phyloP scores from a whole-genome alignment of 2,888 invertebrate genomes.

The Noctua janthina region DNA sequence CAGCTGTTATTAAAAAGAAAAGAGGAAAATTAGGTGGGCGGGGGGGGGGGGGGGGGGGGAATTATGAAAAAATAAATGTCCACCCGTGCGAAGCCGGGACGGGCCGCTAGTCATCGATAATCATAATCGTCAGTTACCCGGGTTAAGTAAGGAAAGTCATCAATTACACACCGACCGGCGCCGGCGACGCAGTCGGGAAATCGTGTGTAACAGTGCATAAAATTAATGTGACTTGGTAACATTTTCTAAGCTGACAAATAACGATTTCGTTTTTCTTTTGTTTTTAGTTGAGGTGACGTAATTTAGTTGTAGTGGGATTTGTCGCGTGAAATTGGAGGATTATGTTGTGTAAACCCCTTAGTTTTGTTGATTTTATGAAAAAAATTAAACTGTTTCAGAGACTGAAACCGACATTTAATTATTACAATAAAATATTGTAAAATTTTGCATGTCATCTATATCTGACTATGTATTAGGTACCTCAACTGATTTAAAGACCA shows the following conservation, averaged over 20 bases:
- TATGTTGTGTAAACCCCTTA: constrained; percentile 9
- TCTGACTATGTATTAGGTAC: too few species aligned
- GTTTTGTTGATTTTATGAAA: neutral
- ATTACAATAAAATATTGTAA: too few species aligned
- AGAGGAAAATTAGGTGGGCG: too few species aligned
- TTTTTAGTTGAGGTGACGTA: constrained; percentile 45
- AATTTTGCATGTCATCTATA: too few species aligned
- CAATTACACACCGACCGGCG: constrained; percentile 73
- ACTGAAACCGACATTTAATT: too few species aligned
- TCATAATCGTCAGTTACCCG: constrained; percentile 52
- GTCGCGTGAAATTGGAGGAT: constrained; percentile 35
- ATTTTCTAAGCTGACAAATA: constrained; percentile 71
- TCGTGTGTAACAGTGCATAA: constrained; percentile 80
- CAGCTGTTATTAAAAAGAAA: too few species aligned
- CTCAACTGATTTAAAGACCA: too few species aligned
- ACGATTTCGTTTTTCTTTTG: constrained; percentile 70
- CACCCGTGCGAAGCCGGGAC: too few species aligned
- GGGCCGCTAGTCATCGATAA: constrained; percentile 21
- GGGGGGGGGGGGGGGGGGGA: too few species aligned
- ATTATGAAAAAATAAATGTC: too few species aligned
- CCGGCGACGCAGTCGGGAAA: constrained; percentile 70
- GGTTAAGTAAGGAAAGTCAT: constrained; percentile 77
- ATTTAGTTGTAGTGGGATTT: constrained; percentile 31
- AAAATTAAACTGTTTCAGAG: neutral
- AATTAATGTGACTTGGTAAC: constrained; percentile 73